Conservation (phyloP, 1,140 invertebrate genomes). For the Oryctes rhinoceros region DNA sequence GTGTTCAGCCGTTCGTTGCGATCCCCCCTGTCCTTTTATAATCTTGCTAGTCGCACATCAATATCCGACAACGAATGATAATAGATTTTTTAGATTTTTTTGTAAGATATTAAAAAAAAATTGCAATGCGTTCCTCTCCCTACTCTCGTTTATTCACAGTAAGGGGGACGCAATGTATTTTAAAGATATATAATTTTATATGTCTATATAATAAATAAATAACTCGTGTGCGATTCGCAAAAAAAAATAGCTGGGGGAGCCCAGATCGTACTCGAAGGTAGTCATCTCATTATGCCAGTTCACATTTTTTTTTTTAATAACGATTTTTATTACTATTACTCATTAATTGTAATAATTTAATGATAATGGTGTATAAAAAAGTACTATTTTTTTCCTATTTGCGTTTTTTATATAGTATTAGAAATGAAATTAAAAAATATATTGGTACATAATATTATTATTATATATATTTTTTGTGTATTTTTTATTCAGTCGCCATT, state of each 20-base stretch:
- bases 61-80: constrained; percentile 56
- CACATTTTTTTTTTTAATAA: constrained; percentile 27
- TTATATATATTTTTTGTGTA: constrained; percentile 18
- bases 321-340: constrained; percentile 13
- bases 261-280: not conserved
- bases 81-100: constrained; percentile 10
- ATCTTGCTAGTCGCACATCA: not conserved
- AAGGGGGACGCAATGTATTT: not conserved
- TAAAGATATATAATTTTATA: not conserved
- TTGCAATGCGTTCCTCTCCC: not conserved
- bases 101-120: not conserved
- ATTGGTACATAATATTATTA: constrained; percentile 16
- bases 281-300: constrained; percentile 37
- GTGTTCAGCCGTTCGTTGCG: constrained; percentile 51
- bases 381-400: not conserved
- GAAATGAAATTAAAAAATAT: not conserved
- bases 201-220: not conserved
- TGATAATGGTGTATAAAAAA: constrained; percentile 21
- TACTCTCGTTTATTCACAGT: not conserved
- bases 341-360: not conserved
- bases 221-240: not conserved
- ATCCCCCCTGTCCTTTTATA: not conserved
- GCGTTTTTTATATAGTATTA: constrained; percentile 15
- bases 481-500: constrained; percentile 16
- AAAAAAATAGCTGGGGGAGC: not conserved